Evolutionary conservation across 2,888 invertebrate genomes (phyloP).

Genomic region (Rhamnusium bicolor): DNA sequence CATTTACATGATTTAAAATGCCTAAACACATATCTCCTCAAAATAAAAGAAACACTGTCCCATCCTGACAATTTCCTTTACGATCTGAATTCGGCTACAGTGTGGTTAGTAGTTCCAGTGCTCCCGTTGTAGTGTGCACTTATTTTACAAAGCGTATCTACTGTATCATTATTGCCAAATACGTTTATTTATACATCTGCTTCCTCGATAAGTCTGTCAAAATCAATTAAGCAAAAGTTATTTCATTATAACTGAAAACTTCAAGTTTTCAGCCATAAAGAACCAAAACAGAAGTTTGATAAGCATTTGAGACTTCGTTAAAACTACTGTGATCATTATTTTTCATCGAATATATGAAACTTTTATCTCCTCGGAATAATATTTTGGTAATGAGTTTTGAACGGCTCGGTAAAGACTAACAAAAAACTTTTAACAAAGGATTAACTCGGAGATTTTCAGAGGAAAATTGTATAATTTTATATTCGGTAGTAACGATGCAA

Average conservation of each 20-base stretch:
- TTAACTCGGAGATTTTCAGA: neutral
- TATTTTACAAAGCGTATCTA: too few relatives aligned
- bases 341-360: neutral
- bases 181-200: too few relatives aligned
- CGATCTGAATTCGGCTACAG: too few relatives aligned
- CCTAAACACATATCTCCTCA: too few relatives aligned
- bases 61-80: too few relatives aligned
- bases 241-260: too few relatives aligned
- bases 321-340: neutral
- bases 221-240: neutral
- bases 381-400: neutral
- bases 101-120: too few relatives aligned
- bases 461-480: neutral
- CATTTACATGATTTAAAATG: too few relatives aligned
- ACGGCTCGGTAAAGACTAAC: neutral
- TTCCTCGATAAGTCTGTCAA: too few relatives aligned
- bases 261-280: neutral
- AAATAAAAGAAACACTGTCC: too few relatives aligned
- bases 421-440: slow-evolving; percentile 5
- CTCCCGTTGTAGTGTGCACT: too few relatives aligned
- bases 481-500: neutral
- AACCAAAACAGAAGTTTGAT: neutral
- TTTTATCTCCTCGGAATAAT: neutral
- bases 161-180: too few relatives aligned
- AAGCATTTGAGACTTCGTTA: neutral